Percentiles rank a stretch among this genome's conserved stretches.
Evolutionary conservation across 1,140 invertebrate species (phyloP).

Genomic region (Drosophila ercepeae): DNA sequence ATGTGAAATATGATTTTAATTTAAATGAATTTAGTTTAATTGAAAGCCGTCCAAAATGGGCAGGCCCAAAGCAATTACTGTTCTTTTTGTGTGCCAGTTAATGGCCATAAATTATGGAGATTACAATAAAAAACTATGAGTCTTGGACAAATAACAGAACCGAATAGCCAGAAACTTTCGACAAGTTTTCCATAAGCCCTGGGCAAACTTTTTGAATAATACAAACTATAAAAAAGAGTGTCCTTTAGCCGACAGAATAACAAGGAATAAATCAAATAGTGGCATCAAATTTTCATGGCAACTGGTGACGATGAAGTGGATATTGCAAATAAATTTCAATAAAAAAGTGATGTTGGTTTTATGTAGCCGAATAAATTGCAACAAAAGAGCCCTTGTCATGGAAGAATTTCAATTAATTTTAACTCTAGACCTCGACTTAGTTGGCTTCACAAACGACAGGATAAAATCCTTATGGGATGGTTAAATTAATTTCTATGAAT

Average conservation of each 20-base stretch:
- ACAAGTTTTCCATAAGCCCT: constrained; percentile 3
- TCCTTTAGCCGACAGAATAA: background rate
- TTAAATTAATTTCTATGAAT: too few relatives aligned
- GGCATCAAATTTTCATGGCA: constrained; percentile 8
- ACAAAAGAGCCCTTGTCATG: background rate
- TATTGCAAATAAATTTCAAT: constrained; percentile 6
- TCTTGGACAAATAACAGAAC: background rate
- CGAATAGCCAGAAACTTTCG: background rate
- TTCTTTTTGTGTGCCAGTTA: constrained; percentile 12
- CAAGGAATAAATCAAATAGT: constrained; percentile 17
- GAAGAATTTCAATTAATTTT: background rate
- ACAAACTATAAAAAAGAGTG: background rate
- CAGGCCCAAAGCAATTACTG: constrained; percentile 42
- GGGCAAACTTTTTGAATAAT: constrained; percentile 22
- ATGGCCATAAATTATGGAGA: constrained; percentile 20
- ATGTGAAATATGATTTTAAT: constrained; percentile 66
- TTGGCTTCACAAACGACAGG: background rate
- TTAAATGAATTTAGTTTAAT: constrained; percentile 61
- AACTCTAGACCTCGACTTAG: background rate
- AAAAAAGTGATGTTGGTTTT: background rate
- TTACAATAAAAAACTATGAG: background rate
- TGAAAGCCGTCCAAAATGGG: constrained; percentile 20
- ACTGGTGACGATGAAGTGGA: constrained; percentile 17
- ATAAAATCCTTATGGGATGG: background rate
- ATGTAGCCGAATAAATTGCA: too few relatives aligned